Conservation (phyloP, 2,113 vertebrate species). For the Eptesicus fuscus region DNA sequence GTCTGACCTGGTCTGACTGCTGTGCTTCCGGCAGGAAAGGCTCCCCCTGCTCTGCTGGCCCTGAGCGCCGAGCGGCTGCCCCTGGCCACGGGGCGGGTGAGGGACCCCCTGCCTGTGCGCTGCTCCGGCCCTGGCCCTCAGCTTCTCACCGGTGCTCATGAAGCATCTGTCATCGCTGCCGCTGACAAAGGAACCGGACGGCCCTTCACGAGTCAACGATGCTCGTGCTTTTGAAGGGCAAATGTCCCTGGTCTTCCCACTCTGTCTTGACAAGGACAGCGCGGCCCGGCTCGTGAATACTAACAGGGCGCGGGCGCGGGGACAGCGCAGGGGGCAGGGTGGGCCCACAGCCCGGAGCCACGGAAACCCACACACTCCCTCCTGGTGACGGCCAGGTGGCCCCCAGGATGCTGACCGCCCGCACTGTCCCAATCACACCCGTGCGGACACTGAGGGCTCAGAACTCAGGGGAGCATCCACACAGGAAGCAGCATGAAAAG, state of each 20-base stretch:
- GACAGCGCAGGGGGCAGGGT: rapidly evolving
- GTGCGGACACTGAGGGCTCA: rapidly evolving
- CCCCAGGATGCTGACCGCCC: rapidly evolving
- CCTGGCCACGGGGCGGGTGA: background rate
- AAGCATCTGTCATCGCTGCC: slow-evolving; percentile 59
- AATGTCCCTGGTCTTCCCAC: slow-evolving; percentile 70
- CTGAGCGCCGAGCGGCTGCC: background rate
- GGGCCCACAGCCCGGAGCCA: rapidly evolving
- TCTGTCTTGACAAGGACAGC: slow-evolving; percentile 79
- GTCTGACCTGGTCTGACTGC: background rate
- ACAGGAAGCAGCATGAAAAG: background rate
- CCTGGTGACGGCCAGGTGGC: rapidly evolving
- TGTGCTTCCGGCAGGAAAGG: too few species aligned
- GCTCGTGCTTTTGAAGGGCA: slow-evolving; percentile 79
- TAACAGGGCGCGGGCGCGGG: background rate
- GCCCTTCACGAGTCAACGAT: slow-evolving; percentile 69
- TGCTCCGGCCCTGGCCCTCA: background rate
- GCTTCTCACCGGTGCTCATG: background rate
- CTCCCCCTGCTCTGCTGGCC: background rate
- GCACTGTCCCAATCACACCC: rapidly evolving
- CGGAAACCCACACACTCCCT: rapidly evolving
- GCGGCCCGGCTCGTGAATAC: slow-evolving; percentile 67
- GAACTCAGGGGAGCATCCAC: rapidly evolving
- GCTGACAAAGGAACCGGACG: slow-evolving; percentile 73
- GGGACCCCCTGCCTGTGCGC: background rate